A percentile compares a stretch with the other conserved stretches of the same genome.
phyloP scores from a whole-genome alignment of 2,888 invertebrate species.

The Aspidapion aeneum region DNA sequence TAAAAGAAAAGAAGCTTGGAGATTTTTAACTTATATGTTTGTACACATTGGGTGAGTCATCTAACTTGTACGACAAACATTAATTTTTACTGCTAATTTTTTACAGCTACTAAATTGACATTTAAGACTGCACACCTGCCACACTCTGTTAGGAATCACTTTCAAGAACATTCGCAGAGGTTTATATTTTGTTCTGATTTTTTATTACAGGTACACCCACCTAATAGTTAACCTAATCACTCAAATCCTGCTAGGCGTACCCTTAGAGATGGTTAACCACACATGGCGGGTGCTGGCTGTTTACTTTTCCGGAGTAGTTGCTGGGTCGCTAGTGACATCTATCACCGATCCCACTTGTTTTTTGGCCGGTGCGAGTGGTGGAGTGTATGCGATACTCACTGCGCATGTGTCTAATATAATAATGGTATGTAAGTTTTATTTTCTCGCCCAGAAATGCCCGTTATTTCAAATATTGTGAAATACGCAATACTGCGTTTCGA shows the following conservation, averaged over 20 bases:
- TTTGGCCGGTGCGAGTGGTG: conserved; percentile 92
- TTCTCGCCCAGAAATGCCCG: too few species aligned
- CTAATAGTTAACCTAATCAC: conserved; percentile 87
- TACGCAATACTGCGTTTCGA: too few species aligned
- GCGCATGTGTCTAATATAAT: conserved; percentile 91
- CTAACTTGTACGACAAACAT: too few species aligned
- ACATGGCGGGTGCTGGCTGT: conserved; percentile 89
- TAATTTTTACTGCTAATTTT: too few species aligned
- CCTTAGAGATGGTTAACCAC: conserved; percentile 93
- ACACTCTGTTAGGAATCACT: too few species aligned
- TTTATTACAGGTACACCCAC: conserved; percentile 68
- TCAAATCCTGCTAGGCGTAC: conserved; percentile 89
- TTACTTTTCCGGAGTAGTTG: conserved; percentile 79
- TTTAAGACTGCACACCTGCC: too few species aligned
- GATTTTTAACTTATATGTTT: conserved; percentile 94
- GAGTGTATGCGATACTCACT: conserved; percentile 90
- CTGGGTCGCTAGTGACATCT: conserved; percentile 81
- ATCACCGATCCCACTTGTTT: conserved; percentile 74
- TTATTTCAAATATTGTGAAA: too few species aligned
- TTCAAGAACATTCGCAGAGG: neutral
- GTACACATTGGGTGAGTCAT: conserved; percentile 83
- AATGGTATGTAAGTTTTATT: conserved; percentile 64
- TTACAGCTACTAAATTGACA: too few species aligned
- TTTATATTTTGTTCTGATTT: too few species aligned
- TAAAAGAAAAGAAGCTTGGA: conserved; percentile 84